phyloP scores from a whole-genome alignment of 2,113 vertebrate genomes.

The Cochlearius cochlearius region DNA sequence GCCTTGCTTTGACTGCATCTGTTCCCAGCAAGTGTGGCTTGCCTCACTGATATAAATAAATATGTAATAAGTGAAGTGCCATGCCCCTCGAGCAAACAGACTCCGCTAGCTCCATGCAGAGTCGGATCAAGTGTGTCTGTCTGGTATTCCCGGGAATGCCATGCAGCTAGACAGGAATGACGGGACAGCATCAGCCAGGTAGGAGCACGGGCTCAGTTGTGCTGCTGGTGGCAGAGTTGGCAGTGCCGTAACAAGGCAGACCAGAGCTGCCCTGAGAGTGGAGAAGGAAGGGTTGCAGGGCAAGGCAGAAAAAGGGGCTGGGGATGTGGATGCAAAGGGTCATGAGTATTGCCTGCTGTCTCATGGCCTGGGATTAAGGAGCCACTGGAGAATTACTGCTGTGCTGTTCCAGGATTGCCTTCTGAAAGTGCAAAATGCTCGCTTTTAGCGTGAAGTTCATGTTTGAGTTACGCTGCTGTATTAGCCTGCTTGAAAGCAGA shows the following conservation, averaged over 20 bases:
- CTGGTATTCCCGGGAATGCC: not conserved
- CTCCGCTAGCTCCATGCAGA: rapidly evolving
- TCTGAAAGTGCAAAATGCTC: not conserved
- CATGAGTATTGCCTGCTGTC: not conserved
- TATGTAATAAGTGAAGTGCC: not conserved
- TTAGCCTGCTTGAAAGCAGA: not conserved
- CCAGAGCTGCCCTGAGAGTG: rapidly evolving
- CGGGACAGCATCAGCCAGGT: not conserved
- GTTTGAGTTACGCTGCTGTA: not conserved
- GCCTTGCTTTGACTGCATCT: not conserved
- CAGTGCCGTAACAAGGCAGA: rapidly evolving
- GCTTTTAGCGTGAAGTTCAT: not conserved
- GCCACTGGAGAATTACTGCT: not conserved
- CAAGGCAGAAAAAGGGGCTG: not conserved
- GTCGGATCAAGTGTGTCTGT: not conserved
- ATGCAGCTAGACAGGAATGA: not conserved
- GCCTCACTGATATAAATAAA: not conserved
- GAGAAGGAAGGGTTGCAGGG: not conserved
- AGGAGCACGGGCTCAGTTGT: not conserved
- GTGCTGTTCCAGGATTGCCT: not conserved
- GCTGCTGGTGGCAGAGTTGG: not conserved
- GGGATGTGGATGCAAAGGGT: not conserved
- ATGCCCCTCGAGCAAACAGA: not conserved
- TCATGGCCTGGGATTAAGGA: not conserved
- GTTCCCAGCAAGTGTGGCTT: not conserved